These are phyloP conservation scores for Eonycteris spelaea DNA, from an alignment of 2,113 vertebrate genomes.

Conservation along the genomic window DNA sequence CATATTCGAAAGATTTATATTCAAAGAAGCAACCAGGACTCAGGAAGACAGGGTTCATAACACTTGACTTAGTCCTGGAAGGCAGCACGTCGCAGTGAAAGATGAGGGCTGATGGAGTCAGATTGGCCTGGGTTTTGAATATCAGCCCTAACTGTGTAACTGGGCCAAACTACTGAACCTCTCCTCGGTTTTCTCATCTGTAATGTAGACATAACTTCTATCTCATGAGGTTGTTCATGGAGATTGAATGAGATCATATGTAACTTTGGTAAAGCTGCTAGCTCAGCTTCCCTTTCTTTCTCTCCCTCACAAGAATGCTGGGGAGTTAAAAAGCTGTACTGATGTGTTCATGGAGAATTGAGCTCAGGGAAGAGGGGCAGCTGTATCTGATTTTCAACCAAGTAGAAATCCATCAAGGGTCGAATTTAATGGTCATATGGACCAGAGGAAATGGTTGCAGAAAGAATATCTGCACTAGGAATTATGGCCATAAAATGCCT, in stretches of 20 bases:
- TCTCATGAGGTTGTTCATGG: neutral
- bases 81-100: neutral
- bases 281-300: neutral
- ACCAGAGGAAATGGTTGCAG: neutral
- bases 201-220: neutral
- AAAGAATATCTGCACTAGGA: neutral
- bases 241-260: neutral
- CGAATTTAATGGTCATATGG: neutral
- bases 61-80: neutral
- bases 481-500: neutral
- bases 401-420: neutral
- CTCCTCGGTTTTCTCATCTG: neutral
- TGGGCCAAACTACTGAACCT: neutral
- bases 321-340: neutral
- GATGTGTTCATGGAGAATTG: neutral
- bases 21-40: neutral
- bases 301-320: neutral
- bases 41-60: neutral
- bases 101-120: neutral
- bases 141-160: neutral
- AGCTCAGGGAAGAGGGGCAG: neutral
- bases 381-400: neutral
- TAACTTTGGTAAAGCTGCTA: neutral
- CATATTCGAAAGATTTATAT: neutral
- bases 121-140: neutral